Conservation (phyloP, 2,888 invertebrate species). For the Eucera pruinosa region DNA sequence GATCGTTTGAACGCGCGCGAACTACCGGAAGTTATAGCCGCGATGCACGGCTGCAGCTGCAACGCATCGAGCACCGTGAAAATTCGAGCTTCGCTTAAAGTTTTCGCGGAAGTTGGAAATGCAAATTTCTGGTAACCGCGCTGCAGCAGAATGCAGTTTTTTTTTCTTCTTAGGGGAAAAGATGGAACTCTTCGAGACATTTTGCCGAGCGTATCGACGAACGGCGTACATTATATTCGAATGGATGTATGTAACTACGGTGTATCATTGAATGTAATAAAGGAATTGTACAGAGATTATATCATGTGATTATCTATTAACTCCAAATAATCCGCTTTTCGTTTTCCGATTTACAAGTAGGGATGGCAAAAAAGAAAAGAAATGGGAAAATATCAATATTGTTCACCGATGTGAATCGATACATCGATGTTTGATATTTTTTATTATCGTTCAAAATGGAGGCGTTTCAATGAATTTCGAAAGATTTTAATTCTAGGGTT, state of each 20-base stretch:
- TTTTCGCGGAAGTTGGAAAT: slow-evolving; percentile 29
- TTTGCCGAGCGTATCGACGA: slow-evolving; percentile 19
- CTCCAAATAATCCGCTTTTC: slow-evolving; percentile 3
- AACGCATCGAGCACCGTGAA: slow-evolving; percentile 16
- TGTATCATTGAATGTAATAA: slow-evolving; percentile 50
- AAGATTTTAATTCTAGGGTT: too few relatives aligned
- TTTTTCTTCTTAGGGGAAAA: background rate
- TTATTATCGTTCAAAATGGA: too few relatives aligned
- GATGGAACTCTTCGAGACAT: background rate
- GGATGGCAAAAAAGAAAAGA: too few relatives aligned
- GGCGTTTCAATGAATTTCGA: too few relatives aligned
- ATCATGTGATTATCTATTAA: slow-evolving; percentile 5
- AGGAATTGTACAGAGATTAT: slow-evolving; percentile 41
- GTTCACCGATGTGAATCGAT: too few relatives aligned
- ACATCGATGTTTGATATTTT: too few relatives aligned
- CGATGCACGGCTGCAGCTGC: slow-evolving; percentile 18
- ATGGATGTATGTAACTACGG: slow-evolving; percentile 46
- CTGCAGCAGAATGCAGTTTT: slow-evolving; percentile 1
- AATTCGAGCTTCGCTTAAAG: slow-evolving; percentile 9
- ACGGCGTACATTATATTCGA: slow-evolving; percentile 19
- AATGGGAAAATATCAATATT: too few relatives aligned
- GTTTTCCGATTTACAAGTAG: background rate
- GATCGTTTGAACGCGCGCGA: slow-evolving; percentile 6
- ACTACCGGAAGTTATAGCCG: slow-evolving; percentile 1
- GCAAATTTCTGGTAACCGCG: slow-evolving; percentile 30